Base-by-base conservation (phyloP, 2,113 vertebrate species). In the Muntiacus reevesi region DNA sequence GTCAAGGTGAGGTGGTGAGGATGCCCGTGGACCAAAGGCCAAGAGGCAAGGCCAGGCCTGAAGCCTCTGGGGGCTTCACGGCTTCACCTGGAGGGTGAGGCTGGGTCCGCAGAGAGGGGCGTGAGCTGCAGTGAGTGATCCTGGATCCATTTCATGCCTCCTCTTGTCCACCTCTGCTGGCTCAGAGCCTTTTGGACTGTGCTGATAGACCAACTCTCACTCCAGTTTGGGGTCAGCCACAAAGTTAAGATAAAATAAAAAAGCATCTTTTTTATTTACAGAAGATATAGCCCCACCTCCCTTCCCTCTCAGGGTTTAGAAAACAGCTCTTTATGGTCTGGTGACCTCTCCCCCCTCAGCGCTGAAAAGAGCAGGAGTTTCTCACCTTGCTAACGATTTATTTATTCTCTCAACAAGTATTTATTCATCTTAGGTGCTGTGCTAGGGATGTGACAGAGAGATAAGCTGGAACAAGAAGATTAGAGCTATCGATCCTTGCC, bases 371-470 rank as follows among this genome's bases (percentile, higher is more conserved):
- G 13, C 40, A 9, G 47, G 50, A 17, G n/a, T 7, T 25, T 11
- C 74, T 95, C 27, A 67, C 28, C 43, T 52, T 14, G n/a, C 50
- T 81, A 62, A 64, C 12, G 88, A 9, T 43, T 74, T 83, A 47
- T 84, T 74, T 71, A 60, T 89, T 92, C 52, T 86, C 60, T 55
- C 45, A 5, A 47, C 15, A 87, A 71, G 14, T 47, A 76, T 82
- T 89, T 89, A 7, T 96, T 82, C 79, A 85, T 67, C 27, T 52
- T n/a, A 84, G 57, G 50, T 17, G 54, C 7, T 30, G 60, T 54
- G 36, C 43, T 67, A 50, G 79, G 50, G 50, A 50, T 13, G 71
- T 67, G 91, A 45, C 91, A 43, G 43, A 87, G 50, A 90, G 45
- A 11, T 5, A n/a, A 57, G 71, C 76, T 30, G 19, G 50, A 74